phyloP scores from a whole-genome alignment of 2,888 invertebrate genomes.

The Ceriagrion tenellum region DNA sequence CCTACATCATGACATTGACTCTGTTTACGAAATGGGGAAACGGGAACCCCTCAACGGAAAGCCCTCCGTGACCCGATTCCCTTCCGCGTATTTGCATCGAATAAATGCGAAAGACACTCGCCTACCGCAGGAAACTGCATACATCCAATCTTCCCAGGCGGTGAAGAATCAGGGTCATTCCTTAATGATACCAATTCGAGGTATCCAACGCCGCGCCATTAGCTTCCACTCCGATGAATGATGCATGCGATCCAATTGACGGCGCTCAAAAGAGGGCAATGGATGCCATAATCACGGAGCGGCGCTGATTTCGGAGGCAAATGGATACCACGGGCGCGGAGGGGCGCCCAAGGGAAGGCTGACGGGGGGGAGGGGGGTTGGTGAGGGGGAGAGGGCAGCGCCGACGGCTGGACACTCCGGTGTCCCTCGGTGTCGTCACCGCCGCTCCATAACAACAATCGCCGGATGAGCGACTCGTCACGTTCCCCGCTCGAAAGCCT shows the following conservation, averaged over 20 bases:
- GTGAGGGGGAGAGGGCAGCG: neutral
- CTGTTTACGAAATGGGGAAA: neutral
- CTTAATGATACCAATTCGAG: conserved; percentile 12
- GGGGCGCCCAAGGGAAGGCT: neutral
- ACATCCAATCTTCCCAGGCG: neutral
- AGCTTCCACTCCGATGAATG: conserved; percentile 17
- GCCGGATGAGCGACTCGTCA: conserved; percentile 25
- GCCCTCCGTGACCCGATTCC: neutral
- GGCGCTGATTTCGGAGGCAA: conserved; percentile 32
- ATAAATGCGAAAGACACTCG: neutral
- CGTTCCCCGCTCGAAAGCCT: neutral
- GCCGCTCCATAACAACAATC: conserved; percentile 1
- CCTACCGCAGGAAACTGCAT: neutral
- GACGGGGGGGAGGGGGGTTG: neutral
- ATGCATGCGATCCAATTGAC: conserved; percentile 32
- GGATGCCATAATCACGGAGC: conserved; percentile 29
- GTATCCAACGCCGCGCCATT: conserved; percentile 4
- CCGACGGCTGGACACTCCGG: neutral
- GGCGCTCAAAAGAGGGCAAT: neutral
- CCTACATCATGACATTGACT: neutral
- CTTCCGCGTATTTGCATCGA: neutral
- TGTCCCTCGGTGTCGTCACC: neutral
- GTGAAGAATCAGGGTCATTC: conserved; percentile 19
- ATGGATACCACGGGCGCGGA: conserved; percentile 41
- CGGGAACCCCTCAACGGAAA: neutral